A percentile compares a stretch with the other conserved stretches of the same genome.
These are phyloP conservation scores for Rhynchotus rufescens DNA, from an alignment of 2,797 vertebrate species.

Conservation along the genomic window DNA sequence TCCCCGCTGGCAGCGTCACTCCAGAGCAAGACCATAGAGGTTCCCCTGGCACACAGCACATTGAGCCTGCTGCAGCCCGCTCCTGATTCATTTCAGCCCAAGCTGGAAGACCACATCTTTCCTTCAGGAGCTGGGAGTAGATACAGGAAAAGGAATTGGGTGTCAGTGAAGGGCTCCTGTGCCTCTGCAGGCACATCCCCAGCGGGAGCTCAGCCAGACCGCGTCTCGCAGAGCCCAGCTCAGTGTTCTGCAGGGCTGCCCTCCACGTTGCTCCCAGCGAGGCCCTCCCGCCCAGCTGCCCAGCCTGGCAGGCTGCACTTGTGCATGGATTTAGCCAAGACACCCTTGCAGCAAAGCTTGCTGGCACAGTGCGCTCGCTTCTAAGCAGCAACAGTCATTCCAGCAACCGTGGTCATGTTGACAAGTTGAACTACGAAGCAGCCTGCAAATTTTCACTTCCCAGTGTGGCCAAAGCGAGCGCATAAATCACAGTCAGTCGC, in stretches of 20 bases:
- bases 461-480: background rate
- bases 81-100: background rate
- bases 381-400: background rate
- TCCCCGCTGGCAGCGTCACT: background rate
- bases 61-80: background rate
- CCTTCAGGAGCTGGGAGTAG: background rate
- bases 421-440: background rate
- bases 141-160: background rate
- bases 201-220: background rate
- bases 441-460: background rate
- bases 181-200: background rate
- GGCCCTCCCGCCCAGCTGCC: background rate
- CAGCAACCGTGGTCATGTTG: background rate
- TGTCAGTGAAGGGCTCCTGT: background rate
- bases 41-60: background rate
- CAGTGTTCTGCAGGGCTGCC: background rate
- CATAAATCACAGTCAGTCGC: background rate
- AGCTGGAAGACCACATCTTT: background rate
- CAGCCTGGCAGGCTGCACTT: background rate
- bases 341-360: background rate
- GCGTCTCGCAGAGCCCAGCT: background rate
- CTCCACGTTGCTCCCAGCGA: background rate
- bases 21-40: background rate
- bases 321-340: background rate
- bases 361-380: background rate